Conservation (phyloP, 2,888 invertebrate species). For the Chrysotoxum bicinctum region DNA sequence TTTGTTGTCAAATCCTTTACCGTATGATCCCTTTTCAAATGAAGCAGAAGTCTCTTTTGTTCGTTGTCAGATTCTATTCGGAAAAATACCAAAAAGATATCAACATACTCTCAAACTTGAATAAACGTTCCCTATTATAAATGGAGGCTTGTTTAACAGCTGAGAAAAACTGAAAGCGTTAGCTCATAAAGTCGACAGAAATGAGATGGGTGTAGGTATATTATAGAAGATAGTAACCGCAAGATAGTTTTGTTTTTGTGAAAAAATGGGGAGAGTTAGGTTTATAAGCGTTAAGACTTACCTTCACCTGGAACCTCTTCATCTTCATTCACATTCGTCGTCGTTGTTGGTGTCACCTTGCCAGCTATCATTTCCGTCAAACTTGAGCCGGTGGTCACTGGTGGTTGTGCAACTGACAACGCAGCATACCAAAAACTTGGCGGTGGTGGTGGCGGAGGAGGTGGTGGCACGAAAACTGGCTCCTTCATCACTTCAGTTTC, state of each 20-base stretch:
- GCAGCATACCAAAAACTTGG: slow-evolving; percentile 76
- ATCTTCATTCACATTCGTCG: slow-evolving; percentile 7
- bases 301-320: slow-evolving; percentile 53
- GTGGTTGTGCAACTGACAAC: slow-evolving; percentile 73
- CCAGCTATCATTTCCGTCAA: slow-evolving; percentile 35
- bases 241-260: not conserved
- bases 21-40: slow-evolving; percentile 91
- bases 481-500: slow-evolving; percentile 53
- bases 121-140: not conserved
- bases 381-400: slow-evolving; percentile 43
- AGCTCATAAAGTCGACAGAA: slow-evolving; percentile 55
- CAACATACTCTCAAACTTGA: not conserved
- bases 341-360: slow-evolving; percentile 24
- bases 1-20: slow-evolving; percentile 95
- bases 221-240: slow-evolving; percentile 25
- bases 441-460: slow-evolving; percentile 79
- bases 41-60: slow-evolving; percentile 85
- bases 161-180: slow-evolving; percentile 49
- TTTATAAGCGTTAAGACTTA: slow-evolving; percentile 56
- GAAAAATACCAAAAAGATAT: not conserved
- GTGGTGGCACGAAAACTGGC: slow-evolving; percentile 71
- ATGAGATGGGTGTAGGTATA: slow-evolving; percentile 33
- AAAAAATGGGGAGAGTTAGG: slow-evolving; percentile 9
- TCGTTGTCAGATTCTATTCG: slow-evolving; percentile 83
- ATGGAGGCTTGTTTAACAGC: not conserved